Evolutionary conservation across 2,888 invertebrate genomes (phyloP), one percentile per base, ranked within the genome.

Genomic region (Coremacera marginata): DNA sequence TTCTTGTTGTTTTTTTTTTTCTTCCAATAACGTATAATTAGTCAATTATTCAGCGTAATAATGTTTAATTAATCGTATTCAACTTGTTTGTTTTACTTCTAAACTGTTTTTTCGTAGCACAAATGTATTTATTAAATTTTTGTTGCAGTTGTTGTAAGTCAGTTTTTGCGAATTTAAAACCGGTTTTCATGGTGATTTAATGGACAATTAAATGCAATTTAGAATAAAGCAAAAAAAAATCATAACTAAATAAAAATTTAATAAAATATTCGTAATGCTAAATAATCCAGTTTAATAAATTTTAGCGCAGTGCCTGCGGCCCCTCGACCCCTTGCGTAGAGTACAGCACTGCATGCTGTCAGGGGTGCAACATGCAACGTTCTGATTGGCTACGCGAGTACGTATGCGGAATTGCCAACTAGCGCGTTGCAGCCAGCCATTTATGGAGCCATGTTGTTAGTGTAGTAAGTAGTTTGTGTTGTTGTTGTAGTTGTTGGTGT

Each of bases 381-480:
- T 78, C 67, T 78, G 77, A 78, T 75, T 78, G 77, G 77, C 79
- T 62, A 44, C 72, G 74, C 74, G 67, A 76, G 82, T 81, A 86
- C 85, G 84, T 84, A 86, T 86, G 86, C 86, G 86, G 86, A 86
- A 86, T 87, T 84, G 86, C 82, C 74, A 74, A 74, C 72, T 44
- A 44, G 62, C 62, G 62, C 72, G 72, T 73, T 73, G 72, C 68
- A 68, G 27, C 22, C 72, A 49, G 62, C 74, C 74, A 67, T 74
- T 55, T 74, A 74, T 37, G 74, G 74, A 55, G 67, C 65, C 63
- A 27, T 25, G 37, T 25, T 37, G 44, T 27, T 44, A 27, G 25
- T 44, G 62, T 70, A 25, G 70, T 60, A 37, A 25, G n/a, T 60
- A 27, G 49, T 68, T 77, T 52, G 11, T 79, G n/a, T 68, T 68